Base-by-base conservation (phyloP, 2,888 invertebrate genomes). In the Yponomeuta plumbellus region DNA sequence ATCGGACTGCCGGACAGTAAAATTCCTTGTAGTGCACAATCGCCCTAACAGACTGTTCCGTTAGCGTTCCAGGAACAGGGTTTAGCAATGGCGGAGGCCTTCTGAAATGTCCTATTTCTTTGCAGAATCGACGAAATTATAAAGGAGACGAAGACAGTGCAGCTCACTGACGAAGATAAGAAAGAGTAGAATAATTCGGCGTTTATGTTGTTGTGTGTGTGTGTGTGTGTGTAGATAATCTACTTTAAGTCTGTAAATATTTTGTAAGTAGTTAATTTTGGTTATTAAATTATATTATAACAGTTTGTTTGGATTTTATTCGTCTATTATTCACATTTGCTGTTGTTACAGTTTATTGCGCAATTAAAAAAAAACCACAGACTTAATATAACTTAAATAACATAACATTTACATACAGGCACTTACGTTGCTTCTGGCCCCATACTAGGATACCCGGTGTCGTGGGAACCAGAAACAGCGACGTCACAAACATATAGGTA, bases 81-180 rank as follows among this genome's bases (percentile, higher is more conserved):
- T 11, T 34, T 17, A 26, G 5, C 39, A 21, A 23, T 11, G 21
- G 10, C 10, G 22, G 59, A 21, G 59, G 11, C 23, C 13, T 59
- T 11, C 8, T 56, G 20, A 2, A 56, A 56, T 8, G n/a, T 5
- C 34, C 8, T 6, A 10, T 69, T 69, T 66, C 20, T 20, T 65
- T 39, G 11, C 65, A 65, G 79, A 71, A 88, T 97, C 2, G 94
- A 95, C 72, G 92, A 95, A 76, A 93, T 95, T 67, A 91, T 94
- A 26, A 92, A 92, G 72, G 92, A 94, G 13, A 92, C 91, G 0
- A 92, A 92, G 70, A 92, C 87, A 72, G 81, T 94, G 0, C 85
- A 92, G 70, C 72, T 92, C 0, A 90, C 87, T 11, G 92, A 93
- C n/a, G 91, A 93, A 34, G 88, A 92, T 71, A 77, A 79, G 69